These are phyloP conservation scores for Rhinella marina DNA, from an alignment of 2,797 vertebrate genomes.

Conservation along the genomic window DNA sequence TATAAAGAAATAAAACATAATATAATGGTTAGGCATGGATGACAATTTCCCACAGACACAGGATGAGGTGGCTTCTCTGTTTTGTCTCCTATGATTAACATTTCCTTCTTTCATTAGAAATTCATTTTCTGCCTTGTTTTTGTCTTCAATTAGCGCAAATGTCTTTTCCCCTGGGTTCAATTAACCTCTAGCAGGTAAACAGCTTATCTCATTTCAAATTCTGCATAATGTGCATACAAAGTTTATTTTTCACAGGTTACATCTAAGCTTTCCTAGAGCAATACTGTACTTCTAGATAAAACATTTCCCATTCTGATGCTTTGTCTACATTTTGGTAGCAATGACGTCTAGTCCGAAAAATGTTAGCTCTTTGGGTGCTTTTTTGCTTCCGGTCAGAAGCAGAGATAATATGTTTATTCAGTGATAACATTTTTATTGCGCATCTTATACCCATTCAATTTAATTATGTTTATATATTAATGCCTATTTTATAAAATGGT, in stretches of 20 bases:
- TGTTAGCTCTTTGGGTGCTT: slow-evolving; percentile 33
- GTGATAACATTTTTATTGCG: background rate
- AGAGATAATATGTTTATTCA: background rate
- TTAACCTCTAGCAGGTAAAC: slow-evolving; percentile 62
- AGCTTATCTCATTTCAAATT: slow-evolving; percentile 55
- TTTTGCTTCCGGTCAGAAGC: background rate
- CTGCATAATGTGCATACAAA: slow-evolving; percentile 46
- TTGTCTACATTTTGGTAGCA: background rate
- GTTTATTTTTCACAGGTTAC: slow-evolving; percentile 49
- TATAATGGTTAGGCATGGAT: background rate
- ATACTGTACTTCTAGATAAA: slow-evolving; percentile 7
- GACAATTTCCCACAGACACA: background rate
- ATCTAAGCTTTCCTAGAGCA: slow-evolving; percentile 43
- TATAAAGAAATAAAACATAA: background rate
- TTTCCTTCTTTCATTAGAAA: slow-evolving; percentile 52
- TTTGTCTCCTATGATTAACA: slow-evolving; percentile 55
- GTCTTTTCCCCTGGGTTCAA: slow-evolving; percentile 60
- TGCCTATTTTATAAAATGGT: background rate
- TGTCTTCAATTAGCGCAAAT: slow-evolving; percentile 59
- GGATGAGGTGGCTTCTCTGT: background rate
- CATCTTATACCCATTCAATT: background rate
- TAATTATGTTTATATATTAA: background rate
- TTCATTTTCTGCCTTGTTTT: slow-evolving; percentile 56
- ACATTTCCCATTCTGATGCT: background rate
- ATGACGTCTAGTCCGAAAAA: background rate